Base-by-base conservation (phyloP, 1,140 invertebrate genomes). In the Temnothorax nylanderi region DNA sequence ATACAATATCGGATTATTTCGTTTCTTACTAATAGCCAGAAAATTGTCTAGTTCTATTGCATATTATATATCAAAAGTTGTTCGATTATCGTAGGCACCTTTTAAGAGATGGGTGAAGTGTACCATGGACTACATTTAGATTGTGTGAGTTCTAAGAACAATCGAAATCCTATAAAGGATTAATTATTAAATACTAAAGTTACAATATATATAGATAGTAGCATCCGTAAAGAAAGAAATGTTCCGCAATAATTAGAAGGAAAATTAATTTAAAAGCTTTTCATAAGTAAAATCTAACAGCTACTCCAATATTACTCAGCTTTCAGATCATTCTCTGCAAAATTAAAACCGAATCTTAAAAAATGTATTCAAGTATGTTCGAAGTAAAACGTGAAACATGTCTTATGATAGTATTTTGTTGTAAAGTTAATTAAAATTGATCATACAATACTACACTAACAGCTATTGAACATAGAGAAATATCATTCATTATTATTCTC, bases 401-500 rank as follows among this genome's bases (percentile, higher is more conserved):
- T 60, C 69, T 75, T 62, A 34, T 37, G 58, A 60, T 34, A 75
- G 6, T n/a, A 54, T 8, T 32, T 56, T 71, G n/a, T 71, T 56
- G 49, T n/a, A 49, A 80, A 80, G 21, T 69, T 71, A 74, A 62
- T 74, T 47, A 62, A 84, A 75, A 75, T 75, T 32, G 47, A 80
- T 82, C 54, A 10, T 44, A 34, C 32, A 60, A 47, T 69, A 69
- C 32, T 51, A 72, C n/a, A 62, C 32, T 58, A 78, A 74, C 37
- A 87, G 34, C 37, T 84, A 87, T 87, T 90, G 58, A 77, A 84
- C 49, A 87, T 87, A 87, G 58, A 84, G 58, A 69, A 71, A 88
- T 86, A 86, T 91, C 87, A 88, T 87, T 47, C 86, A 88, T 88
- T 89, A 77, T 90, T 90, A 91, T 58, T 65, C 58, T 87, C 69